Conservation (phyloP, 2,888 invertebrate genomes). For the Drosophila diplacantha region DNA sequence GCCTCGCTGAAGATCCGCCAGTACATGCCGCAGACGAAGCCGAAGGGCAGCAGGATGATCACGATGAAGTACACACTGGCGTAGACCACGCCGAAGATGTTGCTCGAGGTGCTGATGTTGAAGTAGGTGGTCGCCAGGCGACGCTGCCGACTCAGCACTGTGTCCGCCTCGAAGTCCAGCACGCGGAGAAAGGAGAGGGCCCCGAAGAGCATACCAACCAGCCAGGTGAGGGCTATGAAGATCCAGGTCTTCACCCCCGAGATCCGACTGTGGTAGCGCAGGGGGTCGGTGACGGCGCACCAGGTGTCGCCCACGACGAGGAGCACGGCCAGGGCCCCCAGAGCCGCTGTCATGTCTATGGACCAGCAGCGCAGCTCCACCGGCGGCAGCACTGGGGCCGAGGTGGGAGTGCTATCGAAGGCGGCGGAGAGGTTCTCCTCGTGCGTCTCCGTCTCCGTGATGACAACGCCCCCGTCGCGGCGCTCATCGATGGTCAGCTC, state of each 20-base stretch:
- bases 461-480: conserved; percentile 68
- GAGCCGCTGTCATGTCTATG: conserved; percentile 76
- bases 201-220: conserved; percentile 76
- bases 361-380: conserved; percentile 75
- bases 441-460: conserved; percentile 70
- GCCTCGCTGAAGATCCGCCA: conserved; percentile 78
- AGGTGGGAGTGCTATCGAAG: conserved; percentile 16
- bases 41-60: conserved; percentile 77
- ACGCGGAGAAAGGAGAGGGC: conserved; percentile 76
- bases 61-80: conserved; percentile 76
- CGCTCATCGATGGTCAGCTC: conserved; percentile 73
- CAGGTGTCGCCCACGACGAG: conserved; percentile 80
- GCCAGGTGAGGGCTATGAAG: conserved; percentile 77
- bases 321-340: conserved; percentile 77
- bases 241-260: conserved; percentile 77
- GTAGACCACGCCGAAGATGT: conserved; percentile 73
- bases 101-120: conserved; percentile 62
- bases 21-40: conserved; percentile 78
- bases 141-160: conserved; percentile 67
- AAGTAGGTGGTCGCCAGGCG: conserved; percentile 62
- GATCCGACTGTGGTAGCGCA: conserved; percentile 80
- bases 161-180: conserved; percentile 73
- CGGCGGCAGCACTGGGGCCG: conserved; percentile 42
- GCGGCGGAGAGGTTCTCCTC: conserved; percentile 60
- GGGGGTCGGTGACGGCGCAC: conserved; percentile 81